Evolutionary conservation across 2,888 invertebrate genomes (phyloP), one percentile per base, ranked within the genome.

Genomic region (Folsomia candida): DNA sequence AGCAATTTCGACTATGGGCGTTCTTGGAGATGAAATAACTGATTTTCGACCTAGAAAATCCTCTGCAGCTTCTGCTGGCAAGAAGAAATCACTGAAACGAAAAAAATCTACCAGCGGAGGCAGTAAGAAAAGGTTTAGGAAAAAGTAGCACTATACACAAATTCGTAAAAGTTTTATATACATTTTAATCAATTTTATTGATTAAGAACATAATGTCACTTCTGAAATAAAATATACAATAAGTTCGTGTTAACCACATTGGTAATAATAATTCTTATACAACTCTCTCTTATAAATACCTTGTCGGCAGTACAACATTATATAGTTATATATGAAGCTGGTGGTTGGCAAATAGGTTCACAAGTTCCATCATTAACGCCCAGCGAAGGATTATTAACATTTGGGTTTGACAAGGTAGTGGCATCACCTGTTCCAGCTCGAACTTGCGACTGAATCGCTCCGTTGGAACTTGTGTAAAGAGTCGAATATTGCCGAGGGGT

Each of bases 1-100:
- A 81, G 88, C 89, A 82, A 85, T 93, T 78, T 89, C 91, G 59
- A 93, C 93, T 29, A 85, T 91, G 70, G 90, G 90, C 59, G 87
- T 87, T 70, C 85, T 93, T 78, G 93, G 92, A 51, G 90, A 92
- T 84, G 93, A 93, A 85, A 87, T 94, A 27, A 91, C 90, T 69
- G 88, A 87, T 81, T 89, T 90, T 78, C 58, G 65, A 18, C 3
- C 63, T 6, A 59, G 54, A 59, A 63, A 69, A 24, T 66, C 60
- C 58, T 14, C 24, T 24, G 64, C 51, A 29, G 47, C 47, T 2
- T n/a, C 57, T 2, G 28, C 51, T 25, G 62, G 37, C 26, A 51
- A 68, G 63, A 54, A 54, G 58, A 62, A 68, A 24, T 61, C 63
- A 1, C 51, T 37, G 0, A 71, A 72, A 28, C 24, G 69, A 2